Evolutionary conservation across 2,888 invertebrate species (phyloP), one percentile per base, ranked within the genome.

Genomic region (Tetheella fluctuosa): DNA sequence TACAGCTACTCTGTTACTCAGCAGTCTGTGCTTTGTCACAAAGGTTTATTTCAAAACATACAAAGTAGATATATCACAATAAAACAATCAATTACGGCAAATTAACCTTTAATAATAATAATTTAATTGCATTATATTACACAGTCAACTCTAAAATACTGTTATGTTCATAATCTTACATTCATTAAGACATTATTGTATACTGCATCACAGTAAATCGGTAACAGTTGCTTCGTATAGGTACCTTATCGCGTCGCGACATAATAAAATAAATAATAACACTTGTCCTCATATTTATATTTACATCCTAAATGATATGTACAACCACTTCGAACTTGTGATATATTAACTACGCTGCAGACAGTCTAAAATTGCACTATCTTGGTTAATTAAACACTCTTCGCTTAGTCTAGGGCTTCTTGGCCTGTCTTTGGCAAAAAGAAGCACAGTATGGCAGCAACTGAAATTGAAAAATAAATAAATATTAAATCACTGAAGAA

Each of bases 381-480:
- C 77, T 79, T 64, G 64, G 73, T 70, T 76, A 67, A 75, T 74
- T 80, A 77, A 76, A 73, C 77, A 77, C 74, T 78, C 66, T 68
- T 69, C 57, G 72, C 76, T 85, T 94, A 96, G 83, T 95, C 96
- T 83, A 96, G 86, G 52, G 96, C 95, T 78, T 95, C 95, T 80
- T 95, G 95, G 71, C 96, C 96, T 64, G 96, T 96, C 87, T 94
- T 96, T 77, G 96, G 96, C 83, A 97, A 93, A 83, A 96, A 91
- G 88, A 96, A 94, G 86, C 96, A 96, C 69, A 96, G 93, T 67
- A 96, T 84, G 65, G 96, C 96, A 89, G 96, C 96, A 77, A 94
- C 96, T 96, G 91, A 39, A 94, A 94, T 6, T 68, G 42, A 61
- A 71, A 81, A 68, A 71, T 64, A 81, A 68, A 71, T 64, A 61